Evolutionary conservation across 2,113 vertebrate species (phyloP).

Genomic region (Strix aluco): DNA sequence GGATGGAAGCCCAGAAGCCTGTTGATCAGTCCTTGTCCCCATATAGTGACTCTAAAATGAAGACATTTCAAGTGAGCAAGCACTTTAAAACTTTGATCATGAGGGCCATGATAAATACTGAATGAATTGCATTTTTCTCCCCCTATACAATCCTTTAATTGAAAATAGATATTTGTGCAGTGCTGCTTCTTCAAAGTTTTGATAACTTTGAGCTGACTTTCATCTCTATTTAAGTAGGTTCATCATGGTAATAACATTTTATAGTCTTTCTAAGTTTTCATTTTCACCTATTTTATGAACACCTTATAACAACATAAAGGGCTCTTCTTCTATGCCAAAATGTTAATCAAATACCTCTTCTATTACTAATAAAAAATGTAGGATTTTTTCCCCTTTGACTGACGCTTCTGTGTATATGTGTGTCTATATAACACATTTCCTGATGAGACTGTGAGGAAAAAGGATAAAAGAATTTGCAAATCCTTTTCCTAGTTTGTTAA

Average conservation of each 20-base stretch:
- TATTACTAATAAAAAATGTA: not conserved
- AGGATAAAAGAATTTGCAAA: not conserved
- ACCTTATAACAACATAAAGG: not conserved
- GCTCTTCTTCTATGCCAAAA: slow-evolving; percentile 12
- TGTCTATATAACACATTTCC: not conserved
- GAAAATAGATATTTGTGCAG: not conserved
- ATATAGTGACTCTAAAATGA: not conserved
- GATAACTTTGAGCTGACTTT: slow-evolving; percentile 55
- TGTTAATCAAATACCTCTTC: slow-evolving; percentile 32
- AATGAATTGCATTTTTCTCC: not conserved
- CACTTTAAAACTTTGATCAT: not conserved
- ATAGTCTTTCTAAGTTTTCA: slow-evolving; percentile 22
- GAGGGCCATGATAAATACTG: not conserved
- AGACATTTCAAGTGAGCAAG: not conserved
- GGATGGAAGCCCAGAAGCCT: not conserved
- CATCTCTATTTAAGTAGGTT: not conserved
- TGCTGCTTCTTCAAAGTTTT: not conserved
- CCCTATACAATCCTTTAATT: not conserved
- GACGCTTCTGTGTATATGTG: not conserved
- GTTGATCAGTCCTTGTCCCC: not conserved
- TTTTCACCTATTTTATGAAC: slow-evolving; percentile 52
- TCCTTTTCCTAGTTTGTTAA: not conserved
- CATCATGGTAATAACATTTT: slow-evolving; percentile 30
- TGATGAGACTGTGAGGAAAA: not conserved
- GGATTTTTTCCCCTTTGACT: not conserved